Evolutionary conservation across 2,797 vertebrate genomes (phyloP).

Genomic region (Hoplostethus atlanticus): DNA sequence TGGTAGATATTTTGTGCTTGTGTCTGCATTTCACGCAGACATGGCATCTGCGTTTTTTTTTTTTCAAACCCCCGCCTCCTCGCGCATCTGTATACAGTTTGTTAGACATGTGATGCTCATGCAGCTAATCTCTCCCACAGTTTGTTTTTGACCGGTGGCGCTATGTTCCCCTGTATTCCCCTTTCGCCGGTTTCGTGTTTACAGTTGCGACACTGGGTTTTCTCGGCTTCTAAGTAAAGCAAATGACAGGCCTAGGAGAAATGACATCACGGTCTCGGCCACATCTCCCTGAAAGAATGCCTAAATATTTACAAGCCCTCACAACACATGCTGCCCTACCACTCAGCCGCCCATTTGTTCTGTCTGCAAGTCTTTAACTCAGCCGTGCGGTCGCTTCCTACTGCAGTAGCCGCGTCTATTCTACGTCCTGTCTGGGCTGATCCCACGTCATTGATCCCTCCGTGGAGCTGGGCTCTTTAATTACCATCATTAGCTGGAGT

Average conservation of each 20-base stretch:
- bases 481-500: conserved; percentile 80
- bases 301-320: conserved; percentile 73
- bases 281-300: conserved; percentile 72
- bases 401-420: conserved; percentile 57
- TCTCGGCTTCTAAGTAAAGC: conserved; percentile 60
- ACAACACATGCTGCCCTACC: conserved; percentile 56
- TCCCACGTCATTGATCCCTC: conserved; percentile 67
- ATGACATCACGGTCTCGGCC: conserved; percentile 75
- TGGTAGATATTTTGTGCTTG: conserved; percentile 48
- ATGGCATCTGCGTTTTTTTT: conserved; percentile 28
- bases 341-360: conserved; percentile 47
- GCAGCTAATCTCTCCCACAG: conserved; percentile 21
- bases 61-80: not conserved
- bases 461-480: conserved; percentile 74
- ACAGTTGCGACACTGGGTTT: conserved; percentile 42
- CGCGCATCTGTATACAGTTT: conserved; percentile 21
- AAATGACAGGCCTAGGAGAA: conserved; percentile 66
- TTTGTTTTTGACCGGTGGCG: conserved; percentile 58
- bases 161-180: conserved; percentile 48
- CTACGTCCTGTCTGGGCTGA: conserved; percentile 66
- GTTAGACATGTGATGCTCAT: conserved; percentile 61
- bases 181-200: conserved; percentile 60
- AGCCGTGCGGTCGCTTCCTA: conserved; percentile 59
- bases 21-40: conserved; percentile 55
- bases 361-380: conserved; percentile 52